Evolutionary conservation across 2,113 vertebrate species (phyloP), one percentile per base, ranked within the genome.

Genomic region (Atractosteus spatula): DNA sequence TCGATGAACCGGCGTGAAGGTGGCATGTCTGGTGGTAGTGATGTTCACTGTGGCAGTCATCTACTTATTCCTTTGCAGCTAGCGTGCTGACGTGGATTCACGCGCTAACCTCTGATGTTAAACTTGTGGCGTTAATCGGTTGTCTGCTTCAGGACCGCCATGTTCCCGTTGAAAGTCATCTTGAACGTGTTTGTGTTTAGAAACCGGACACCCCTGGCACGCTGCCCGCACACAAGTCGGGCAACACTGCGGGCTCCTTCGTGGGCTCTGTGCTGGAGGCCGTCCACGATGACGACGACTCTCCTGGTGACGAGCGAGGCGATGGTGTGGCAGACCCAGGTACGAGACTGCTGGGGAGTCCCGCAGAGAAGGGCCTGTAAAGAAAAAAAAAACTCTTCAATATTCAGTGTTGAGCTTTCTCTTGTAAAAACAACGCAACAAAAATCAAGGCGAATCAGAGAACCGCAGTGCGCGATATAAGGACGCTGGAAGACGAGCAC

Each of bases 191-290:
- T 13, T 70, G 8, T 70, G 41, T 69, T 41, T 55, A 91, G 87
- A 77, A 68, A 70, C 17, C 73, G 7, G 79, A 86, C 2, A 2
- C 69, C 42, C 54, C 29, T 7, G 66, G 43, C 29, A 71, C 71
- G 12, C 4, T 7, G 7, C 47, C 16, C 62, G 3, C 0, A 0
- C 47, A 7, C 76, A 29, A 29, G 29, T 29, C 75, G 6, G 71
- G 55, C 7, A 75, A 76, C 3, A 42, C 77, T 5, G 75, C 81
- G 57, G 65, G 71, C 74, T 91, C 89, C 1, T 91, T 91, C 64
- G 80, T 91, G 0, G 78, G 80, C 84, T 82, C 85, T 8, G 45
- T 91, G 71, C 88, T 88, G 75, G 80, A 80, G 13, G 85, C 89
- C 7, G 72, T 87, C 75, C 81, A 82, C 16, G 59, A 73, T 42